A percentile compares a stretch with the other conserved stretches of the same genome.
These are phyloP conservation scores for Amazona ochrocephala DNA, from an alignment of 2,797 vertebrate species.

Conservation along the genomic window DNA sequence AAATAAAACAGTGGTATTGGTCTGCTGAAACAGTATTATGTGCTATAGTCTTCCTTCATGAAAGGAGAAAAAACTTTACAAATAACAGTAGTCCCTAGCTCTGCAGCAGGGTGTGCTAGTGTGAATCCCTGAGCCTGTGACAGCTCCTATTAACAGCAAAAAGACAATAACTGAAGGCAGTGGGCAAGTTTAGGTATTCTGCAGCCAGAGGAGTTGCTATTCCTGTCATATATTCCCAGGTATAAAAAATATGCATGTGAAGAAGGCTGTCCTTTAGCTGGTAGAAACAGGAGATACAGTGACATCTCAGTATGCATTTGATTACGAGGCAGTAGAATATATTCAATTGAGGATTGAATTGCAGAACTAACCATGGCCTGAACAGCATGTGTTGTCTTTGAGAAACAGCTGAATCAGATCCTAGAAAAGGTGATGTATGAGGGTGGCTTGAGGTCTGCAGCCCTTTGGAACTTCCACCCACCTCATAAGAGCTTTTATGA, in stretches of 20 bases:
- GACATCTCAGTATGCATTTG: rapidly evolving
- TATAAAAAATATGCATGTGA: background rate
- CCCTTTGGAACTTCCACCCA: background rate
- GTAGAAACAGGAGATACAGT: background rate
- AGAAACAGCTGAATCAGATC: background rate
- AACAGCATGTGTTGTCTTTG: background rate
- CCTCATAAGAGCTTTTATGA: background rate
- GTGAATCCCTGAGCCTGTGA: background rate
- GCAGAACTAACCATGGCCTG: background rate
- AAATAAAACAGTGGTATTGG: background rate
- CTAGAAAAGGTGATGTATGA: background rate
- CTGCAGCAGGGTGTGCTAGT: background rate
- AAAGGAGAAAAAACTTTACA: background rate
- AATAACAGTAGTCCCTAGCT: background rate
- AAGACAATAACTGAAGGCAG: background rate
- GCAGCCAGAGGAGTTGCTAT: constrained; percentile 20
- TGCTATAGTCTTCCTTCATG: background rate
- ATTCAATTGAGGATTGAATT: rapidly evolving
- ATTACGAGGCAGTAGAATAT: background rate
- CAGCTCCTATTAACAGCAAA: constrained; percentile 1
- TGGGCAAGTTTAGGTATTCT: background rate
- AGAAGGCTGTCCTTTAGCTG: background rate
- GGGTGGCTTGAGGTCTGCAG: background rate
- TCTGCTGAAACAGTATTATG: background rate
- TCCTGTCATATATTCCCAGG: background rate